Evolutionary conservation across 2,888 invertebrate species (phyloP), one percentile per base, ranked within the genome.

Genomic region (Agonum fuliginosum): DNA sequence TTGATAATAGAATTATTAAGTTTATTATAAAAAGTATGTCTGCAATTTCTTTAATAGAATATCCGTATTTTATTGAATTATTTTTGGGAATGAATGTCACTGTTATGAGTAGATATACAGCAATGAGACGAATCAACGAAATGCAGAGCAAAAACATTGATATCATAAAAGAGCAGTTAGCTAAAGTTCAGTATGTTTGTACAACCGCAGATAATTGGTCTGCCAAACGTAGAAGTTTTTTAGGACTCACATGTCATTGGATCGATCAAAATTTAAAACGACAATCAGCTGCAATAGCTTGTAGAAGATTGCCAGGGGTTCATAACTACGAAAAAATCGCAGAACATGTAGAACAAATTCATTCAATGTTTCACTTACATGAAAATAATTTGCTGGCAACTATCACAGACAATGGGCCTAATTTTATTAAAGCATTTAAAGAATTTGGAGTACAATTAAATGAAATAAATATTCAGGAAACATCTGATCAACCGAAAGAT

Each of bases 191-290:
- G 30, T 80, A 72, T 80, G 70, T 81, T 62, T 80, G 81, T 70
- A 81, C 78, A 19, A 79, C 79, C 20, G 78, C 78, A 30, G 80
- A 80, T 75, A 80, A 82, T 37, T 82, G 82, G 81, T 81, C 82
- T 8, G 69, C 80, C 1, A 72, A 78, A 67, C 79, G 72, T 75
- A 74, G 80, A 77, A 81, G 81, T 79, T 81, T 80, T 72, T 30
- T 83, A 14, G 81, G 82, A 1, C 78, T 83, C 2, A 82, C 81
- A n/a, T 74, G 20, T 30, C 81, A 81, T 51, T 83, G 81, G 82
- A 81, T 82, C 41, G 78, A 79, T 27, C n/a, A 80, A n/a, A 78
- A 78, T 51, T 78, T 80, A 20, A 30, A 79, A 70, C 75, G 81
- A 65, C 62, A 79, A 41, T 79, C 79, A 14, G 81, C 75, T 73